Base-by-base conservation (phyloP, 2,888 invertebrate species). In the Drosophila pullipes region DNA sequence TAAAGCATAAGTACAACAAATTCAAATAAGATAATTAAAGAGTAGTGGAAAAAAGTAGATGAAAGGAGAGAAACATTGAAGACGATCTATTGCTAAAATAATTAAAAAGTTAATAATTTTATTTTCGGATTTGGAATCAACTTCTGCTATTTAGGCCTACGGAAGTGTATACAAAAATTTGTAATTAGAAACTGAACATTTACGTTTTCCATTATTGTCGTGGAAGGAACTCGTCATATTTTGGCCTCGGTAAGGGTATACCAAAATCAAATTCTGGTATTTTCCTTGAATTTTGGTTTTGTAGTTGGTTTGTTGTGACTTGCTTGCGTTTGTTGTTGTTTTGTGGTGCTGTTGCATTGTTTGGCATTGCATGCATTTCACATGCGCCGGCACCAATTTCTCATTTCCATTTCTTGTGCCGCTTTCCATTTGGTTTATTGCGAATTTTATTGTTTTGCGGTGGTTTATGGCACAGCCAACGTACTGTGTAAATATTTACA, bases 381-480 rank as follows among this genome's bases (percentile, higher is more conserved):
- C 74, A 85, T 85, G 79, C 61, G 77, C 77, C 66, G 60, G 69
- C 79, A 79, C 80, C 78, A 69, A 69, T 79, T 79, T 72, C 76
- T 76, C 78, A 79, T 73, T 68, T 79, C 61, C 79, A 79, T 78
- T 78, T 70, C 81, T 73, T 81, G 69, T 80, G 80, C 74, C 78
- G 81, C 73, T 85, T 87, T 85, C 85, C 85, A 87, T 87, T 85
- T 85, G 88, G 85, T 72, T 85, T 88, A 85, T 85, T 85, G 88
- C 83, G 85, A 85, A 75, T 88, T 88, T 88, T 85, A 85, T 88
- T 88, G 85, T 88, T 88, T 80, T 80, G 83, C 71, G 85, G 82
- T 85, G 76, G 69, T 87, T 85, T 77, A 85, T 83, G 79, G 79
- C 62, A 61, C 44, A 44, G 65, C 39, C 71, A 83, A 63, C 78